These are phyloP conservation scores for Megathymus violae DNA, from an alignment of 1,140 invertebrate species.

Conservation along the genomic window DNA sequence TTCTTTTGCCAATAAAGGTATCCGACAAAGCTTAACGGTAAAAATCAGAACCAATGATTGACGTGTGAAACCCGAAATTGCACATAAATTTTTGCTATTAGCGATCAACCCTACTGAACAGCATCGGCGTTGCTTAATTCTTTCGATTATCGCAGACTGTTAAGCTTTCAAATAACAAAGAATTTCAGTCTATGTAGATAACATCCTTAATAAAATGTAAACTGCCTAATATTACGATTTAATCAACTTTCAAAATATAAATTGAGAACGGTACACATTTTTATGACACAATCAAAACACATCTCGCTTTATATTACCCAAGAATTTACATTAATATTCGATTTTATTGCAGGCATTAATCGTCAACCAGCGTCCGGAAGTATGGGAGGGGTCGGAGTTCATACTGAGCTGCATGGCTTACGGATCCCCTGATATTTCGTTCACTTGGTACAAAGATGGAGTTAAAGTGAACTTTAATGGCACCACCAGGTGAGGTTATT, in stretches of 20 bases:
- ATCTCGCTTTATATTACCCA: slow-evolving; percentile 27
- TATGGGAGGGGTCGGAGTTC: slow-evolving; percentile 90
- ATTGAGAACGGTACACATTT: slow-evolving; percentile 25
- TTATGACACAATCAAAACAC: slow-evolving; percentile 42
- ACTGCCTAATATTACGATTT: slow-evolving; percentile 9
- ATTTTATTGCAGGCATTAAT: slow-evolving; percentile 84
- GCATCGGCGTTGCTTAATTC: too few species aligned
- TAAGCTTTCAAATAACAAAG: too few species aligned
- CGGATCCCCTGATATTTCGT: slow-evolving; percentile 88
- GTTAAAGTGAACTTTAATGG: slow-evolving; percentile 89
- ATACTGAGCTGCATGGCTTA: slow-evolving; percentile 90
- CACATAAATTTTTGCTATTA: too few species aligned
- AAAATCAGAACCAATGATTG: too few species aligned
- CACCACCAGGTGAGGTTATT: slow-evolving; percentile 86
- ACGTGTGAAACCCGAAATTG: too few species aligned
- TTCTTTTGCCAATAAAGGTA: too few species aligned
- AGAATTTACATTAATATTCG: slow-evolving; percentile 40
- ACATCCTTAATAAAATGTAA: too few species aligned
- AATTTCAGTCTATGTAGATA: too few species aligned
- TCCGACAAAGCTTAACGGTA: too few species aligned
- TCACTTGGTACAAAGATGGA: slow-evolving; percentile 92
- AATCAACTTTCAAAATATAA: slow-evolving; percentile 12
- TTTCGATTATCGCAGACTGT: too few species aligned
- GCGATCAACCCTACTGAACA: too few species aligned
- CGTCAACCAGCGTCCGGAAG: slow-evolving; percentile 86